phyloP scores from a whole-genome alignment of 2,113 vertebrate species.

The Pachypanchax playfairii region DNA sequence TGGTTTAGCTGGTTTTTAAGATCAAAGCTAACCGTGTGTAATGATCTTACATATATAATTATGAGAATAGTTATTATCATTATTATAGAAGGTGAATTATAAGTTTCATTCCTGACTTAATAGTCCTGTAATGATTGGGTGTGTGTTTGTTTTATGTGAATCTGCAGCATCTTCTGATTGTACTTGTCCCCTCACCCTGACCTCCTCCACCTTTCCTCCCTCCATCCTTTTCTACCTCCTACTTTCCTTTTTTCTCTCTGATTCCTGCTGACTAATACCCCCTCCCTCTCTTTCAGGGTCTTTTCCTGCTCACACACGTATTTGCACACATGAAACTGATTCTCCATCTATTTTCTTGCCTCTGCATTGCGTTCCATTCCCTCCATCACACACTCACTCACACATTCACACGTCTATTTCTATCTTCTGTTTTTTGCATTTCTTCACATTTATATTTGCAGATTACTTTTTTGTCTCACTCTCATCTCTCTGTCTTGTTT shows the following conservation, averaged over 20 bases:
- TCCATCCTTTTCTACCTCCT: slow-evolving; percentile 1
- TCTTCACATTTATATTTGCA: slow-evolving; percentile 5
- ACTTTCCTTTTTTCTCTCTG: slow-evolving; percentile 3
- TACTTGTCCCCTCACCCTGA: slow-evolving; percentile 22
- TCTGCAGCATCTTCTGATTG: neutral
- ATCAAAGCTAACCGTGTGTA: neutral
- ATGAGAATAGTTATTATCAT: neutral
- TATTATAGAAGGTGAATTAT: neutral
- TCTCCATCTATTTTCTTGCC: slow-evolving; percentile 1
- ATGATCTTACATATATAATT: slow-evolving; percentile 4
- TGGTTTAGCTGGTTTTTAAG: neutral
- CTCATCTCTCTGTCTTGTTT: slow-evolving; percentile 1
- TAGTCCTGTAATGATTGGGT: slow-evolving; percentile 3
- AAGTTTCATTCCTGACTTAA: neutral
- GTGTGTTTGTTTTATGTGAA: neutral
- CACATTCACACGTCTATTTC: neutral
- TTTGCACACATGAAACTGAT: neutral
- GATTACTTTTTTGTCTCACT: neutral
- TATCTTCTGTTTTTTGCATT: slow-evolving; percentile 4
- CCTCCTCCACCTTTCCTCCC: slow-evolving; percentile 29
- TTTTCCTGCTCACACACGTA: slow-evolving; percentile 5
- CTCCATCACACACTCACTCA: neutral
- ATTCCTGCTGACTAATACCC: slow-evolving; percentile 58
- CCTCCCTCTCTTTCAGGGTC: neutral
- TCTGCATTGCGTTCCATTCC: slow-evolving; percentile 35